Percentiles rank a stretch among this genome's conserved stretches.
Evolutionary conservation across 2,888 invertebrate genomes (phyloP).

Genomic region (Flabesymbios commensalis): DNA sequence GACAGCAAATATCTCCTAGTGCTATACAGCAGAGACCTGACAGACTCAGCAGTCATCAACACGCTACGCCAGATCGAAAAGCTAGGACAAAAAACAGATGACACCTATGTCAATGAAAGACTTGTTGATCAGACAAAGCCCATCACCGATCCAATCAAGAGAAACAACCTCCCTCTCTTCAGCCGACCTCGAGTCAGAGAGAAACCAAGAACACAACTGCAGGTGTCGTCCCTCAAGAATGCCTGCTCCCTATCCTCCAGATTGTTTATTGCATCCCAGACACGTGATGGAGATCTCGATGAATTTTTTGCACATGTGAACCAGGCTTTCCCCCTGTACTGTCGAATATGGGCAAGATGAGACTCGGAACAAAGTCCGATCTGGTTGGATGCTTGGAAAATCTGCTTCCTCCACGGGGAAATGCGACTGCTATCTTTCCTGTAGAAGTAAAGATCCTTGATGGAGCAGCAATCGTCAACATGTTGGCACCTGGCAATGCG

Average conservation of each 20-base stretch:
- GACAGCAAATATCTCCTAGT: background rate
- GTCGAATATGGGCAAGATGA: constrained; percentile 7
- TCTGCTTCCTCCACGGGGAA: no score
- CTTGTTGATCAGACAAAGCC: no score
- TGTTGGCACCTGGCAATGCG: constrained; percentile 9
- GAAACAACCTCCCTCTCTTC: no score
- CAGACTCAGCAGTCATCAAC: background rate
- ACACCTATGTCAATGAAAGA: background rate
- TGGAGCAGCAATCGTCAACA: constrained; percentile 31
- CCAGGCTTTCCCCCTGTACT: constrained; percentile 18
- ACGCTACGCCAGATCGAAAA: background rate
- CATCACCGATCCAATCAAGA: no score
- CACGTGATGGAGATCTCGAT: constrained; percentile 20
- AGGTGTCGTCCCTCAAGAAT: constrained; percentile 11
- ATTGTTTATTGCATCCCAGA: constrained; percentile 20
- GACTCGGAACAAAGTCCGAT: constrained; percentile 13
- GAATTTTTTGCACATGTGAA: constrained; percentile 19
- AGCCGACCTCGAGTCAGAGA: no score
- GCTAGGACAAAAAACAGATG: background rate
- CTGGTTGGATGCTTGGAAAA: constrained; percentile 10
- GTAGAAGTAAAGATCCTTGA: no score
- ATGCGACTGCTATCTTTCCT: no score
- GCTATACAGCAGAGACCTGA: background rate
- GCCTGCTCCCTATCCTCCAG: constrained; percentile 20
- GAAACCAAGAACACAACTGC: no score